Evolutionary conservation across 1,140 invertebrate species (phyloP), one percentile per base, ranked within the genome.

Genomic region (Drosophila simulans): DNA sequence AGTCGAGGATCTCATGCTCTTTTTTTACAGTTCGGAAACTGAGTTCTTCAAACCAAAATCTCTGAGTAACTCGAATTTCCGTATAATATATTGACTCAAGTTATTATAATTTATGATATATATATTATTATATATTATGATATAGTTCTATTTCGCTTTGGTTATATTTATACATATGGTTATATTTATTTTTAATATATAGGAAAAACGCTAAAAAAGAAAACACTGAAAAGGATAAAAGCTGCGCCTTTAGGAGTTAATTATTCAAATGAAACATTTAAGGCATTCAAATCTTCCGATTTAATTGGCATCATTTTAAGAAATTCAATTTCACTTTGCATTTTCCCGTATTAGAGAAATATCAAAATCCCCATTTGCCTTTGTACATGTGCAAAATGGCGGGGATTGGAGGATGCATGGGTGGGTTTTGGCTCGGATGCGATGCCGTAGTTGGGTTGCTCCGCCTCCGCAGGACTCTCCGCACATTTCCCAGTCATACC

Each of bases 401-500:
- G 12, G 13, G 12, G 22, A 25, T n/a, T 46, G 22, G 31, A 39
- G 43, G 22, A 35, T 49, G 43, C 15, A 8, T 17, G 43, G 20
- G 43, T 15, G 53, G 10, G 12, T 22, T 3, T 5, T n/a, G 42
- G 34, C n/a, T 15, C n/a, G 27, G 27, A 10, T 15, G 8, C n/a
- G 35, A 37, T 37, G 31, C 20, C 15, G 27, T 39, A 62, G 57
- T 31, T 45, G 57, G 22, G 17, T 12, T 20, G 58, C 58, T 68
- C 64, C 64, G 64, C 59, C 64, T 15, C 22, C n/a, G 4, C 34
- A 22, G 39, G 15, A n/a, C 63, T 27, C 57, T 69, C 74, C 76
- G 78, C 82, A 78, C 69, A 52, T 91, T 91, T 86, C 85, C 90
- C 83, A 91, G 83, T 91, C 84, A 85, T 74, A 75, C 80, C 84